Evolutionary conservation across 2,797 vertebrate genomes (phyloP).

Genomic region (Morelia viridis): DNA sequence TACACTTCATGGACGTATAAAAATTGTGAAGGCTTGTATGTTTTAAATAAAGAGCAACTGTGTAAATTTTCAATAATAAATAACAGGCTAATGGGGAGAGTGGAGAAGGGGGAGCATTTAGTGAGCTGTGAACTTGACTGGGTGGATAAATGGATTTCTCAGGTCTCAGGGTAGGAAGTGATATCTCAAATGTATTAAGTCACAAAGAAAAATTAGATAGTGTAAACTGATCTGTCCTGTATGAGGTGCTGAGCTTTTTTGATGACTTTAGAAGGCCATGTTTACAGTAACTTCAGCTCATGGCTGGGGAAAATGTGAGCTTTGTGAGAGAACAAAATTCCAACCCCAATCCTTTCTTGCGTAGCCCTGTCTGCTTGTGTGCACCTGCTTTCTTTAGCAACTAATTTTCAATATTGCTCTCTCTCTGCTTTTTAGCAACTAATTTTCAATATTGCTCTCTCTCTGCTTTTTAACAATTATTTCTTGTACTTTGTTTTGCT

Average conservation of each 20-base stretch:
- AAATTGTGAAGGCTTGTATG: neutral
- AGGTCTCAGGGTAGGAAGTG: constrained; percentile 61
- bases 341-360: neutral
- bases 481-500: constrained; percentile 66
- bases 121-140: constrained; percentile 45
- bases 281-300: constrained; percentile 69
- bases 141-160: constrained; percentile 55
- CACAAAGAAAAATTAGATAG: constrained; percentile 75
- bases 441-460: constrained; percentile 33
- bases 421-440: neutral
- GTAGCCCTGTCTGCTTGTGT: constrained; percentile 4
- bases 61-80: constrained; percentile 8
- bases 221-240: constrained; percentile 69
- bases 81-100: neutral
- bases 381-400: constrained; percentile 28
- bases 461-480: constrained; percentile 1
- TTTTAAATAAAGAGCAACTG: neutral
- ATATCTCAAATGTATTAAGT: constrained; percentile 73
- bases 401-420: constrained; percentile 35
- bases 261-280: constrained; percentile 72
- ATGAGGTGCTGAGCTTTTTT: constrained; percentile 69
- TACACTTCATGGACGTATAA: neutral
- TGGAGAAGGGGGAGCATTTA: constrained; percentile 28
- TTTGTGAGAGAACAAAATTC: constrained; percentile 42
- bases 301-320: constrained; percentile 56